Evolutionary conservation across 1,140 invertebrate genomes (phyloP).

Genomic region (Drosophila trapezifrons): DNA sequence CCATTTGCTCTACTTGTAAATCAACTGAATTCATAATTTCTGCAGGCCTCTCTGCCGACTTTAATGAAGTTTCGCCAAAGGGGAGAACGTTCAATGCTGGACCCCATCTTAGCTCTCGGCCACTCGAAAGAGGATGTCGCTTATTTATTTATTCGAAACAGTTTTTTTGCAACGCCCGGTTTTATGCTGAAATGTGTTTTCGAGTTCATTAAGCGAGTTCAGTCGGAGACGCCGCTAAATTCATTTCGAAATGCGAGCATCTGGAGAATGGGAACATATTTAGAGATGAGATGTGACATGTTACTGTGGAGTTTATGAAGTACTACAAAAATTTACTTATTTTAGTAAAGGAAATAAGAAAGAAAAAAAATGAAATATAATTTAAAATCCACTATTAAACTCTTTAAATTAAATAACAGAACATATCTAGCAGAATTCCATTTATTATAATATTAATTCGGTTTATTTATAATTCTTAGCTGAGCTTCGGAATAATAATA

Average conservation of each 20-base stretch:
- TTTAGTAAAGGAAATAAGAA: not conserved
- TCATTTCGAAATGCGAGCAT: conserved; percentile 9
- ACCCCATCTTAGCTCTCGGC: conserved; percentile 30
- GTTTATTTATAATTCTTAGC: no score
- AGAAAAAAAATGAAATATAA: no score
- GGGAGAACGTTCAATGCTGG: conserved; percentile 24
- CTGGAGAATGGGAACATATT: not conserved
- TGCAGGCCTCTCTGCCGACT: conserved; percentile 40
- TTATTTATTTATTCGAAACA: conserved; percentile 61
- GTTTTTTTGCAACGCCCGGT: conserved; percentile 19
- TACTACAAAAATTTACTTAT: no score
- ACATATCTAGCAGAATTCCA: no score
- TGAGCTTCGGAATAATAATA: no score
- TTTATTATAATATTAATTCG: no score
- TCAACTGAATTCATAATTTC: conserved; percentile 71
- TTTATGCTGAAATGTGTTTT: conserved; percentile 49
- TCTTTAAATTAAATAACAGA: no score
- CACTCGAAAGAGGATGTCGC: conserved; percentile 70
- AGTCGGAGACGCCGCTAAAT: conserved; percentile 29
- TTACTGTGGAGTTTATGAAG: not conserved
- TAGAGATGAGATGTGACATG: not conserved
- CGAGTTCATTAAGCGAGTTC: conserved; percentile 63
- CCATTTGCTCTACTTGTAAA: conserved; percentile 58
- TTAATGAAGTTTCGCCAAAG: conserved; percentile 63
- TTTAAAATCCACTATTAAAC: no score